These are phyloP conservation scores for Amphibalanus amphitrite DNA, from an alignment of 1,140 invertebrate species.

Conservation along the genomic window DNA sequence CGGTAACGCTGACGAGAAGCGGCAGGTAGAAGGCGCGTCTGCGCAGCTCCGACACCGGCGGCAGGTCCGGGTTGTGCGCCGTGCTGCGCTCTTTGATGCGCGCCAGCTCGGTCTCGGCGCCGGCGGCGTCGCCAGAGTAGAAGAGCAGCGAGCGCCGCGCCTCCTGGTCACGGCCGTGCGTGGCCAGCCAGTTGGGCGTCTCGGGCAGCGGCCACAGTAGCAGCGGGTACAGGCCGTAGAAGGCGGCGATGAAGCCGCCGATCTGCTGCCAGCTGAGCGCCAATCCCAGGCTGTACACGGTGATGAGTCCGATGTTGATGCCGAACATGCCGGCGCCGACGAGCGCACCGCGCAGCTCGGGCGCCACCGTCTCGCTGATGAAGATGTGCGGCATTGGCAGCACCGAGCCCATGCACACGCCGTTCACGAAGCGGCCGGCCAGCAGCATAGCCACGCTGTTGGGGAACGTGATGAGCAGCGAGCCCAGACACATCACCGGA, in stretches of 20 bases:
- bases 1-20: not conserved
- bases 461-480: not conserved
- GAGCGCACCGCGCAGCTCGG: not conserved
- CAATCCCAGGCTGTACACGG: constrained; percentile 1
- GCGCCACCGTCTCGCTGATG: constrained; percentile 5
- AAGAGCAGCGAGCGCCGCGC: not conserved
- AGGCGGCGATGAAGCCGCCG: not conserved
- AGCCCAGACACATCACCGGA: not conserved
- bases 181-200: constrained; percentile 4
- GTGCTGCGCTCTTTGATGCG: not conserved
- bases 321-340: constrained; percentile 2
- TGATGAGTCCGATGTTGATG: not conserved
- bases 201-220: not conserved
- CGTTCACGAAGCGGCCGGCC: not conserved
- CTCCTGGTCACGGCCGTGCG: not conserved
- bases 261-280: not conserved
- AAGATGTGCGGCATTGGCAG: not conserved
- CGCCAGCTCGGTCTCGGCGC: not conserved
- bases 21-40: not conserved
- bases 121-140: not conserved
- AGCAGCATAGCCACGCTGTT: not conserved
- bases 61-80: constrained; percentile 1
- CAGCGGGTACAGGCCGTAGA: not conserved
- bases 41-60: not conserved
- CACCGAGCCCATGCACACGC: constrained; percentile 3